Conservation (phyloP, 64 coral and sea anemone genomes). For the Porites lutea region DNA sequence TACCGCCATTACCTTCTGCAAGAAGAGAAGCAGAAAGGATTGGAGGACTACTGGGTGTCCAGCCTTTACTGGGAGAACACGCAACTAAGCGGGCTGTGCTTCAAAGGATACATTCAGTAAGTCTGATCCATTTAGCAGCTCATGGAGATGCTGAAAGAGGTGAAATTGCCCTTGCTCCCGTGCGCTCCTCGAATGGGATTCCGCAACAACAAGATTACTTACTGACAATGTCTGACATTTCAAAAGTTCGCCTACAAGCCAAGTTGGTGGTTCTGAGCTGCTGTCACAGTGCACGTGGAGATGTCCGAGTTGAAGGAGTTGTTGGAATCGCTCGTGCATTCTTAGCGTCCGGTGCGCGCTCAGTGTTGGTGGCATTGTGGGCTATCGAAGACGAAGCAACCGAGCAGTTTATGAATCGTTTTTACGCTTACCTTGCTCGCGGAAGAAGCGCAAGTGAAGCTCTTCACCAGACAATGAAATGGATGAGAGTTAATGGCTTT, state of each 20-base stretch:
- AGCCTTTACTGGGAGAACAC: neutral
- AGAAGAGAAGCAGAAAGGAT: slow-evolving; percentile 8
- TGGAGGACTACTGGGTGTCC: neutral
- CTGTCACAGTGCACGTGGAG: slow-evolving; percentile 1
- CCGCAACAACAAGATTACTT: slow-evolving; percentile 10
- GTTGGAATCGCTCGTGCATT: slow-evolving; percentile 15
- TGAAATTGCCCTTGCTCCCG: slow-evolving; percentile 26
- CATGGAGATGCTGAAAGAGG: slow-evolving; percentile 32
- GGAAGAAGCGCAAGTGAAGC: neutral
- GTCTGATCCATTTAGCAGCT: slow-evolving; percentile 35
- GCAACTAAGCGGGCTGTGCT: slow-evolving; percentile 25
- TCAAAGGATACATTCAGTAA: neutral
- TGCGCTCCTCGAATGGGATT: neutral
- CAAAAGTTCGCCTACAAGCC: neutral
- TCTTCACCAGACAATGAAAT: slow-evolving; percentile 10
- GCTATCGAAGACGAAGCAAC: slow-evolving; percentile 4
- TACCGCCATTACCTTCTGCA: neutral
- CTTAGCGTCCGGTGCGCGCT: slow-evolving; percentile 3
- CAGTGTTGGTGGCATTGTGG: slow-evolving; percentile 3
- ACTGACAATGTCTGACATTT: slow-evolving; percentile 32
- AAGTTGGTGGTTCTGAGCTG: neutral
- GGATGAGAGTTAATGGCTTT: slow-evolving; percentile 19
- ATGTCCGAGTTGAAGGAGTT: neutral
- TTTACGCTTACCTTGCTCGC: neutral
- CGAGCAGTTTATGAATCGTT: slow-evolving; percentile 17